Evolutionary conservation across 1,140 invertebrate species (phyloP).

Genomic region (Dryas iulia): DNA sequence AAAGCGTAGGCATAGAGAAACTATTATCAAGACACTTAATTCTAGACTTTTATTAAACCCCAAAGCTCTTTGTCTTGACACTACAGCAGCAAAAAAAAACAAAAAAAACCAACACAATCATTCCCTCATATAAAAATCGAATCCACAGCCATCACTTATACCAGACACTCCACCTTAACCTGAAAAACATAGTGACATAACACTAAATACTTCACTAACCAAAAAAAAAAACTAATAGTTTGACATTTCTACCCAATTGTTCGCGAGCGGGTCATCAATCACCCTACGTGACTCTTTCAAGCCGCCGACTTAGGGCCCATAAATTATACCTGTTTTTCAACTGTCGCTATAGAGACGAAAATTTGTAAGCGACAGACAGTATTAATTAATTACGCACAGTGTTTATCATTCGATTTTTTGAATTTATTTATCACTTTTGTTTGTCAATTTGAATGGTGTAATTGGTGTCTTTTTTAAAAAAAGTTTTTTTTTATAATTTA

Average conservation of each 20-base stretch:
- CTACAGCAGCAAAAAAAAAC: no score
- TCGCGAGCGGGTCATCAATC: constrained; percentile 76
- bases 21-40: no score
- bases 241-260: constrained; percentile 67
- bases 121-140: no score
- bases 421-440: background rate
- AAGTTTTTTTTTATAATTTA: no score
- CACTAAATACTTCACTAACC: background rate
- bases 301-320: constrained; percentile 73
- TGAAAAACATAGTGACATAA: background rate
- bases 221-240: constrained; percentile 43
- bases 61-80: no score
- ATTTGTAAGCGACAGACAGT: constrained; percentile 68
- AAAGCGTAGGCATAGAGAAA: no score
- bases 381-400: constrained; percentile 66
- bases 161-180: no score
- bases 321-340: constrained; percentile 69
- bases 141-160: no score
- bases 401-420: constrained; percentile 34
- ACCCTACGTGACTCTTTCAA: constrained; percentile 78
- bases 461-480: no score
- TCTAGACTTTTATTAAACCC: no score
- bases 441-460: background rate
- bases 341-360: constrained; percentile 63
- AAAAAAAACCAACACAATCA: no score